phyloP scores from a whole-genome alignment of 2,113 vertebrate species.

The Epinephelus moara region DNA sequence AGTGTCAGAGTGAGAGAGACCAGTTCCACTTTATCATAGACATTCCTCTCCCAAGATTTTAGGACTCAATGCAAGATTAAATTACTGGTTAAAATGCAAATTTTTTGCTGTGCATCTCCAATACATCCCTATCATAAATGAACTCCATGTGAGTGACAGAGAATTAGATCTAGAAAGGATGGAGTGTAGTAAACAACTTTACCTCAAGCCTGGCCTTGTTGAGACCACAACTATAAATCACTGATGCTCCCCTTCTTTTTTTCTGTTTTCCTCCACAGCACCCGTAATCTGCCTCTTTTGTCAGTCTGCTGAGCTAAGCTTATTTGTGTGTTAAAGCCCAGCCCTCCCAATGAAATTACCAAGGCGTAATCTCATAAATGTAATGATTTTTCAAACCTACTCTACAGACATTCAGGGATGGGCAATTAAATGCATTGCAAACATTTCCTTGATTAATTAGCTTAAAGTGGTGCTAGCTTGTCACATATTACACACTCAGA shows the following conservation, averaged over 20 bases:
- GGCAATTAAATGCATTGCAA: constrained; percentile 56
- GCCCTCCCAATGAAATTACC: constrained; percentile 57
- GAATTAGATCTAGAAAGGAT: constrained; percentile 45
- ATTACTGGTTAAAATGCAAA: constrained; percentile 68
- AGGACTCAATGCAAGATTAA: constrained; percentile 55
- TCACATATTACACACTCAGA: constrained; percentile 15
- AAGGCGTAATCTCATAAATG: constrained; percentile 56
- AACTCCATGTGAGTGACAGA: constrained; percentile 45
- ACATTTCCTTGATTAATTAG: constrained; percentile 54
- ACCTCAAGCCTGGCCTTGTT: constrained; percentile 51
- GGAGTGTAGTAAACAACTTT: constrained; percentile 56
- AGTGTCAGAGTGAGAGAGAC: constrained; percentile 64
- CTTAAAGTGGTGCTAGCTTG: constrained; percentile 28
- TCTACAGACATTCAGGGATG: constrained; percentile 24
- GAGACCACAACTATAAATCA: constrained; percentile 69
- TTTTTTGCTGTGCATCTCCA: constrained; percentile 25
- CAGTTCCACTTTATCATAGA: constrained; percentile 70
- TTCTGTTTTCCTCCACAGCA: constrained; percentile 32
- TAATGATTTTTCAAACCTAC: constrained; percentile 59
- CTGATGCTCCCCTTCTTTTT: neutral
- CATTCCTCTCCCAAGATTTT: constrained; percentile 29
- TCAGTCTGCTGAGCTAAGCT: constrained; percentile 66
- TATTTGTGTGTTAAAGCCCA: constrained; percentile 43
- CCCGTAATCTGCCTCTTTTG: constrained; percentile 50
- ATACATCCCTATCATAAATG: constrained; percentile 27